Conservation (phyloP, 2,113 vertebrate genomes). For the Podarcis raffonei region DNA sequence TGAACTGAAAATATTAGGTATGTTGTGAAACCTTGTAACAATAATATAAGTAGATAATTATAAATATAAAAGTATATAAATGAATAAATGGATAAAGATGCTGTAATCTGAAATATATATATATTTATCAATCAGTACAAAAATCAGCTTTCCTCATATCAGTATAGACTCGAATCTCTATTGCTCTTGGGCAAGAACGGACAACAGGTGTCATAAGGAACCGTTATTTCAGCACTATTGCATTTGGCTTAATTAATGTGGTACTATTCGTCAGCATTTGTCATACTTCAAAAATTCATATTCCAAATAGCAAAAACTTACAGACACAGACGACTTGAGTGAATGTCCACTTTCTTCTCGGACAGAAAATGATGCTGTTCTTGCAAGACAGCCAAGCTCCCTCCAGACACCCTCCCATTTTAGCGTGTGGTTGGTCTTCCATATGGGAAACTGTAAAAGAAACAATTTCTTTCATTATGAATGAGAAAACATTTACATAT, state of each 20-base stretch:
- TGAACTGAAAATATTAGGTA: too few species aligned
- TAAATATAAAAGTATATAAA: too few species aligned
- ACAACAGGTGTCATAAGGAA: neutral
- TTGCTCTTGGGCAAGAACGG: neutral
- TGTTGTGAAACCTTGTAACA: too few species aligned
- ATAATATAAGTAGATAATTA: too few species aligned
- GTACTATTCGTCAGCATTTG: neutral
- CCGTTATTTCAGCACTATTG: neutral
- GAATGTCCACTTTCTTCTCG: conserved; percentile 95
- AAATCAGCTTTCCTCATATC: neutral
- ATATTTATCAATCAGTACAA: too few species aligned
- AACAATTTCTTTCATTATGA: neutral
- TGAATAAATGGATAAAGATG: too few species aligned
- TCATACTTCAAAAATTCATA: neutral
- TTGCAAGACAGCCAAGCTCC: conserved; percentile 91
- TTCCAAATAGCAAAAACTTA: conserved; percentile 57
- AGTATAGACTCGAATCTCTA: neutral
- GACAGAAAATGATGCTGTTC: conserved; percentile 92
- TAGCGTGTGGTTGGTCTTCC: conserved; percentile 87
- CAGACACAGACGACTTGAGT: conserved; percentile 92
- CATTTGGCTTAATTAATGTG: neutral
- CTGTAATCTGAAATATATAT: too few species aligned
- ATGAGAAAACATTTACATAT: neutral
- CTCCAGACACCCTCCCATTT: conserved; percentile 98
- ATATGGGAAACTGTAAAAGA: conserved; percentile 85